Evolutionary conservation across 2,113 vertebrate species (phyloP).

Genomic region (Salminus brasiliensis): DNA sequence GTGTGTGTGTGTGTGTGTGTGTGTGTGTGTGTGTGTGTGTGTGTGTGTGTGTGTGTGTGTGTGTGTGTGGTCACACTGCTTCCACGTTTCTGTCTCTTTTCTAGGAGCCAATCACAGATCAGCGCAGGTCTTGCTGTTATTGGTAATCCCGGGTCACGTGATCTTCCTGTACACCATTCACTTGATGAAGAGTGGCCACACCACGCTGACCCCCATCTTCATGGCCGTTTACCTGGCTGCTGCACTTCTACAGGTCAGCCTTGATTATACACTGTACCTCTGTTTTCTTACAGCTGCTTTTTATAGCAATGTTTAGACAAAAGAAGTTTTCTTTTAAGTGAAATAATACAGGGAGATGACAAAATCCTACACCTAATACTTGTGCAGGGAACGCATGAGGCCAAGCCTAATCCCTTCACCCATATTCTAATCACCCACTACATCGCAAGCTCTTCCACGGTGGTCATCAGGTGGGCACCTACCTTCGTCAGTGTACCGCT

Average conservation of each 20-base stretch:
- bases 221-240: constrained; percentile 88
- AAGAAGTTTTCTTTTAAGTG: too few relatives aligned
- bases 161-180: constrained; percentile 97
- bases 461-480: too few relatives aligned
- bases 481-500: too few relatives aligned
- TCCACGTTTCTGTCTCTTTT: constrained; percentile 9
- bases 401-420: too few relatives aligned
- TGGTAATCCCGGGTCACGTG: constrained; percentile 91
- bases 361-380: too few relatives aligned
- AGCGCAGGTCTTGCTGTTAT: constrained; percentile 90
- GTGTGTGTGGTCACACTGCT: background rate
- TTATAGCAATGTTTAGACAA: too few relatives aligned
- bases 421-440: too few relatives aligned
- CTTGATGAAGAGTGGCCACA: constrained; percentile 96
- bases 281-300: too few relatives aligned
- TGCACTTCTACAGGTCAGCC: constrained; percentile 89
- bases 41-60: background rate
- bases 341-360: too few relatives aligned
- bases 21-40: background rate
- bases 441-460: too few relatives aligned
- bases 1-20: too few relatives aligned
- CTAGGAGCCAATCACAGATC: constrained; percentile 94
- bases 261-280: background rate
- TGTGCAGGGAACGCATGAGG: too few relatives aligned
- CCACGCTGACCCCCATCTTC: constrained; percentile 90